Conservation (phyloP, 2,797 vertebrate genomes). For the Tokudaia muenninki region DNA sequence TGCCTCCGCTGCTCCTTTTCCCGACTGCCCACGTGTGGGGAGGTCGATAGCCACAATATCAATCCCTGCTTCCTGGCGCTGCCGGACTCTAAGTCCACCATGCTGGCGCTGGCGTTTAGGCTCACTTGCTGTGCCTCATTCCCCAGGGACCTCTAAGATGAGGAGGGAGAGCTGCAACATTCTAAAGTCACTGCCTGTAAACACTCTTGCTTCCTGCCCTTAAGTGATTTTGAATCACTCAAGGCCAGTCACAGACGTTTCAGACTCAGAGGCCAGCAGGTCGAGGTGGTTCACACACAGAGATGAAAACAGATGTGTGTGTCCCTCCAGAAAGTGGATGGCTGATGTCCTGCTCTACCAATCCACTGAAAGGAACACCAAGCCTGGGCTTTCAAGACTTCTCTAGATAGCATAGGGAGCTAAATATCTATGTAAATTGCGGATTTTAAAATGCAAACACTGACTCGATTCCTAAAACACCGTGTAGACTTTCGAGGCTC, state of each 20-base stretch:
- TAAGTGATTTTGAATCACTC: background rate
- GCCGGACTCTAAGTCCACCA: background rate
- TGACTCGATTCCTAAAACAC: constrained; percentile 19
- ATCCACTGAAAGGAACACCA: background rate
- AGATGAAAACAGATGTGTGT: background rate
- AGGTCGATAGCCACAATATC: background rate
- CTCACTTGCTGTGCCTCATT: background rate
- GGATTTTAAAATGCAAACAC: background rate
- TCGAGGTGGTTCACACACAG: background rate
- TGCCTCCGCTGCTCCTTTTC: background rate
- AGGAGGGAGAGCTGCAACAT: background rate
- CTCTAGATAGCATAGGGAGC: background rate
- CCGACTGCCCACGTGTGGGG: background rate
- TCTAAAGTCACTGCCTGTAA: background rate
- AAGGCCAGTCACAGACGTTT: background rate
- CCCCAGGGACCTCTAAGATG: background rate
- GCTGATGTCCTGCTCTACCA: background rate
- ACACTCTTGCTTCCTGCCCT: background rate
- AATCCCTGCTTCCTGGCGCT: background rate
- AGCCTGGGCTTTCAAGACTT: background rate
- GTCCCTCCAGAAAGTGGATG: background rate
- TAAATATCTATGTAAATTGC: constrained; percentile 39
- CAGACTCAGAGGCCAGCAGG: background rate
- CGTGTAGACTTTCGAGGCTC: background rate
- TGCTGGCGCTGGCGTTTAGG: background rate